Conservation (phyloP, 2,113 vertebrate genomes). For the Stictonetta naevosa region DNA sequence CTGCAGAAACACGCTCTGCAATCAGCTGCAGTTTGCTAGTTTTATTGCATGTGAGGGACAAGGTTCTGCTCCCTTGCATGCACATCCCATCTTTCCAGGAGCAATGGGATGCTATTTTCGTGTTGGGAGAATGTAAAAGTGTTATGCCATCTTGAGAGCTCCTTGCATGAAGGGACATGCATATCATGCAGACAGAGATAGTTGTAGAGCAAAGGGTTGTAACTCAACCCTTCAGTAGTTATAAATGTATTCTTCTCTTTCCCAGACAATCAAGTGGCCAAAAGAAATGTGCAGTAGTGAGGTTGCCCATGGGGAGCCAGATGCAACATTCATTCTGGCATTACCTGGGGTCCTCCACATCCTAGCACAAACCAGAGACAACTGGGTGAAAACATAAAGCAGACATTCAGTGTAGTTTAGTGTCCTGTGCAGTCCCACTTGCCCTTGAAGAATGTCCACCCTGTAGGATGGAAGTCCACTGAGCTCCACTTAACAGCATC, state of each 20-base stretch:
- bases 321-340: not conserved
- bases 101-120: slow-evolving; percentile 9
- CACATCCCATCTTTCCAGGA: slow-evolving; percentile 4
- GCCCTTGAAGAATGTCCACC: not conserved
- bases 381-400: not conserved
- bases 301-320: not conserved
- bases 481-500: not conserved
- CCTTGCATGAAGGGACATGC: not conserved
- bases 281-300: not conserved
- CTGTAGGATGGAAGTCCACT: not conserved
- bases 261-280: not conserved
- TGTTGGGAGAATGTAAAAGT: not conserved
- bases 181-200: not conserved
- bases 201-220: not conserved
- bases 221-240: not conserved
- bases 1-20: not conserved
- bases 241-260: not conserved
- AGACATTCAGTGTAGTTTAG: not conserved
- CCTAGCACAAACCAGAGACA: not conserved
- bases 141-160: not conserved
- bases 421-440: not conserved
- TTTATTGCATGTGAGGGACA: not conserved
- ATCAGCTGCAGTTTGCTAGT: not conserved
- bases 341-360: not conserved
- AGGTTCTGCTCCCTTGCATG: not conserved